Percentiles rank a stretch among this genome's conserved stretches.
Conservation (phyloP, 2,888 invertebrate species). For the Drosophila nigricruria region DNA sequence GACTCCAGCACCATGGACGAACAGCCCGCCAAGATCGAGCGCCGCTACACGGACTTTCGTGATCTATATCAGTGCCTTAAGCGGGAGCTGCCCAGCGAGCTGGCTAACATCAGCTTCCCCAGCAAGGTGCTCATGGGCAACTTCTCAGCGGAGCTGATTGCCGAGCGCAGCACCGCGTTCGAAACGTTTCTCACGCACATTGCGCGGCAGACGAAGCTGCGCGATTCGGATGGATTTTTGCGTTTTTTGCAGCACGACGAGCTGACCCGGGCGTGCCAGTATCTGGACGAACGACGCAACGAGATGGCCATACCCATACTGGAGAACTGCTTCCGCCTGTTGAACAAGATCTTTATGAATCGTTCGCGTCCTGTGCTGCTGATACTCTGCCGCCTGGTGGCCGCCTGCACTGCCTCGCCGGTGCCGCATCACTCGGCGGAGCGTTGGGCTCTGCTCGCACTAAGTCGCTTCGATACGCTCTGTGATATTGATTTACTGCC, state of each 20-base stretch:
- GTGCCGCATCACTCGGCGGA: conserved; percentile 88
- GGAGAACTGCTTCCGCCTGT: conserved; percentile 89
- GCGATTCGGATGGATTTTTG: conserved; percentile 87
- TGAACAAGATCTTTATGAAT: conserved; percentile 88
- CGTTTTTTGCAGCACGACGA: conserved; percentile 89
- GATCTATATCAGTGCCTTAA: conserved; percentile 88
- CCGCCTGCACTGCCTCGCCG: conserved; percentile 85
- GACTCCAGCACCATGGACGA: conserved; percentile 86
- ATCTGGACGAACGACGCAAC: conserved; percentile 87
- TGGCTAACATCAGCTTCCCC: conserved; percentile 88
- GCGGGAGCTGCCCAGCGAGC: conserved; percentile 87
- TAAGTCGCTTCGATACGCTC: conserved; percentile 90
- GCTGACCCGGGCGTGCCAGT: conserved; percentile 87
- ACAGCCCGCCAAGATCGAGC: conserved; percentile 88
- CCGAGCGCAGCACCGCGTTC: conserved; percentile 88
- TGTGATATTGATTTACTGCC: conserved; percentile 90
- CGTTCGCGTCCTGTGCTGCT: conserved; percentile 89
- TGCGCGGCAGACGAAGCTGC: conserved; percentile 86
- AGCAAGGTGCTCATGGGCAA: conserved; percentile 90
- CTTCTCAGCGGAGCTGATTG: conserved; percentile 89
- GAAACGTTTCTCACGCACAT: conserved; percentile 88
- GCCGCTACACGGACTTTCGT: conserved; percentile 90
- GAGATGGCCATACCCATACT: conserved; percentile 88
- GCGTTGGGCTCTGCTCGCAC: conserved; percentile 89
- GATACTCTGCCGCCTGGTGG: conserved; percentile 89